Evolutionary conservation across 2,797 vertebrate genomes (phyloP).

Genomic region (Somateria mollissima): DNA sequence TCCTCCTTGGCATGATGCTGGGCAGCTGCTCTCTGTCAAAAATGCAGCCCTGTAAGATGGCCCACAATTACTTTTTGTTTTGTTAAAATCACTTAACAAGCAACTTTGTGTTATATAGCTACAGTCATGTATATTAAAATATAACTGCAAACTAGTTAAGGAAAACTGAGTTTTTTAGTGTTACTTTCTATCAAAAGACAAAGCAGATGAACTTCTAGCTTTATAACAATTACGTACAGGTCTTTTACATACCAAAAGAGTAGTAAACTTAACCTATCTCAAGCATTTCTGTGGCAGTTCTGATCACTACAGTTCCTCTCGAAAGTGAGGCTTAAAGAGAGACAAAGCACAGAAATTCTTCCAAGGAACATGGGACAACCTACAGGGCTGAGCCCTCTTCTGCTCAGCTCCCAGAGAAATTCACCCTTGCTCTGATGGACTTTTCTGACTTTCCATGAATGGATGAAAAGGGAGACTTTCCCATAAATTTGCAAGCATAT

Average conservation of each 20-base stretch:
- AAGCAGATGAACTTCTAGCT: neutral
- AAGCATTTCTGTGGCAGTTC: neutral
- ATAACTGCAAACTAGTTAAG: neutral
- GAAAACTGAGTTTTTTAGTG: neutral
- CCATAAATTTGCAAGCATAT: neutral
- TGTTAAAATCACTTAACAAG: neutral
- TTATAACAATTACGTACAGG: neutral
- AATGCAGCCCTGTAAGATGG: neutral
- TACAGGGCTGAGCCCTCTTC: neutral
- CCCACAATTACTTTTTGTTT: neutral
- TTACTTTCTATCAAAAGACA: neutral
- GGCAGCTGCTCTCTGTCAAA: neutral
- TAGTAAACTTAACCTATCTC: neutral
- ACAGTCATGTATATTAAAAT: neutral
- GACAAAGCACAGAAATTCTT: neutral
- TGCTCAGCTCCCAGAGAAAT: neutral
- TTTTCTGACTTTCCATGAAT: neutral
- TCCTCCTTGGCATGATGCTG: neutral
- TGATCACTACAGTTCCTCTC: neutral
- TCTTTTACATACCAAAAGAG: neutral
- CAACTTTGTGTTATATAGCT: neutral
- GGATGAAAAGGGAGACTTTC: neutral
- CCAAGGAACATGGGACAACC: neutral
- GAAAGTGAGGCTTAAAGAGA: neutral
- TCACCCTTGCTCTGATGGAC: neutral